These are phyloP conservation scores for Pampusana beccarii DNA, from an alignment of 2,113 vertebrate genomes.

Conservation along the genomic window DNA sequence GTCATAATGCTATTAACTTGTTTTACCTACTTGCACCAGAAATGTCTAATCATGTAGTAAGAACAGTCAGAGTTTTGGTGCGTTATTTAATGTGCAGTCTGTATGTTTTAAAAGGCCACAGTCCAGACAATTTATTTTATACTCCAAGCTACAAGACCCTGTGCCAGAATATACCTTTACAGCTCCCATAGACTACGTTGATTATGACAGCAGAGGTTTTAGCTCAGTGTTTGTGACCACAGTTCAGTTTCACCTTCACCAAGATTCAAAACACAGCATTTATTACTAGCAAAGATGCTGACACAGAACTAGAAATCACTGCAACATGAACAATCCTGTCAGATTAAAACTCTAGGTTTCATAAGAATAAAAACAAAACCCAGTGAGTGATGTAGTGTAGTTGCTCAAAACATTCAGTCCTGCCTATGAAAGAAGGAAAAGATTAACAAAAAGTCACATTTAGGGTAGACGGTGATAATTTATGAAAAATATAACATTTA, in stretches of 20 bases:
- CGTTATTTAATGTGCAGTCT: neutral
- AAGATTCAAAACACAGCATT: neutral
- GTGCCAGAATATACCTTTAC: neutral
- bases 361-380: neutral
- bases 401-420: neutral
- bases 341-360: neutral
- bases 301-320: conserved; percentile 30
- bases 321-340: neutral
- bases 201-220: neutral
- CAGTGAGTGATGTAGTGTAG: neutral
- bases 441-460: neutral
- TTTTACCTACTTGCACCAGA: neutral
- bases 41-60: neutral
- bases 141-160: neutral
- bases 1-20: neutral
- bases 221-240: neutral
- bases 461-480: neutral
- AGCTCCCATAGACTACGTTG: neutral
- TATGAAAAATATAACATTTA: neutral
- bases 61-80: neutral
- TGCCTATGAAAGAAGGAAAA: neutral
- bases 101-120: neutral
- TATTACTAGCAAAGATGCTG: neutral
- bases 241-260: neutral
- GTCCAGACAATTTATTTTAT: neutral